These are phyloP conservation scores for Dendrocopos noguchii DNA, from an alignment of 2,113 vertebrate species.

Conservation along the genomic window DNA sequence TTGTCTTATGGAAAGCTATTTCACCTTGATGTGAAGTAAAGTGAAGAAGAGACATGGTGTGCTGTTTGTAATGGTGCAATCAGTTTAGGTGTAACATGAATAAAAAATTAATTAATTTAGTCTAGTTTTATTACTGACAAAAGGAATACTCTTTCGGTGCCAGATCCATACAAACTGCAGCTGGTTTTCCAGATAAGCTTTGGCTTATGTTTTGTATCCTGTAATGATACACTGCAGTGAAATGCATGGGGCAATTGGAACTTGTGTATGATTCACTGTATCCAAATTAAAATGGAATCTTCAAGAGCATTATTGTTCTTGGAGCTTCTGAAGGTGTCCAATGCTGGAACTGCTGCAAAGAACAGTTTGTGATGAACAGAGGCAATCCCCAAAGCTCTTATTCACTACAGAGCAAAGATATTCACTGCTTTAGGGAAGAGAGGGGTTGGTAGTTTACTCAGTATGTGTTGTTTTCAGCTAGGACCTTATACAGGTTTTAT, in stretches of 20 bases:
- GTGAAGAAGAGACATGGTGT: not conserved
- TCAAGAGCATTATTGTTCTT: not conserved
- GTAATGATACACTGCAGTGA: not conserved
- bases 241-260: not conserved
- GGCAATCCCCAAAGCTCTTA: not conserved
- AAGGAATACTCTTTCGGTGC: not conserved
- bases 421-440: not conserved
- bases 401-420: not conserved
- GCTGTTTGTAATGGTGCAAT: not conserved
- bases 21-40: not conserved
- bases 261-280: not conserved
- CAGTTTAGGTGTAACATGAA: not conserved
- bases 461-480: not conserved
- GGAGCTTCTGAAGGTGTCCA: not conserved
- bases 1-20: not conserved
- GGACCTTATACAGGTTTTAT: not conserved
- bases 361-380: not conserved
- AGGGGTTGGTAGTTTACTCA: not conserved
- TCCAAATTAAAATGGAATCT: not conserved
- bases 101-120: not conserved
- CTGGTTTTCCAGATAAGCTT: not conserved
- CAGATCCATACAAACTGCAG: not conserved
- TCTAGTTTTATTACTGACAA: not conserved
- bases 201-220: not conserved
- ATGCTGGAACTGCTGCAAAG: not conserved